Percentiles rank a stretch among this genome's conserved stretches.
phyloP scores from a whole-genome alignment of 2,888 invertebrate genomes.

The Chromoteleia sp. region DNA sequence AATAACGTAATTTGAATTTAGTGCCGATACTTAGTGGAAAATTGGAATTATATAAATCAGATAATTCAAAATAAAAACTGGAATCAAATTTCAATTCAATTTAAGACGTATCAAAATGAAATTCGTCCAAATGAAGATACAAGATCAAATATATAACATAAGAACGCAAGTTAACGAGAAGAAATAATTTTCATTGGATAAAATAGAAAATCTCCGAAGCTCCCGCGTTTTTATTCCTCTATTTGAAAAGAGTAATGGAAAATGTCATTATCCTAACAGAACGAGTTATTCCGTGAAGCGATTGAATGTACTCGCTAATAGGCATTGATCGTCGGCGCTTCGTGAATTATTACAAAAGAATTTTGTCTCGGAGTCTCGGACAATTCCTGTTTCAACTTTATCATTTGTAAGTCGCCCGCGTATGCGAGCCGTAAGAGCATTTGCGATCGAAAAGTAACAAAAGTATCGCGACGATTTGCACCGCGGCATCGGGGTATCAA shows the following conservation, averaged over 20 bases:
- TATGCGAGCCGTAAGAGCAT: neutral
- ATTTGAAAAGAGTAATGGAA: conserved; percentile 29
- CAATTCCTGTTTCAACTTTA: conserved; percentile 18
- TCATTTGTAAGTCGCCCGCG: conserved; percentile 1
- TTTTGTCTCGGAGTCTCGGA: conserved; percentile 5
- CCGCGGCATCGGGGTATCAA: too few species aligned
- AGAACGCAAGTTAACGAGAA: neutral
- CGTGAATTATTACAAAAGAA: conserved; percentile 43
- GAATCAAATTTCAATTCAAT: too few species aligned
- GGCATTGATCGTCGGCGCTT: conserved; percentile 31
- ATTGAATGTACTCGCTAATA: conserved; percentile 15
- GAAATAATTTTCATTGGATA: neutral
- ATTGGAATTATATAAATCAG: too few species aligned
- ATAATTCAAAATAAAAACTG: too few species aligned
- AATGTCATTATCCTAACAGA: conserved; percentile 36
- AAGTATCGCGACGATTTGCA: too few species aligned
- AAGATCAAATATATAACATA: neutral
- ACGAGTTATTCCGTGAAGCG: conserved; percentile 27
- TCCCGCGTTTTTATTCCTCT: neutral
- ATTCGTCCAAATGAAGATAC: too few species aligned
- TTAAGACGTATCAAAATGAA: too few species aligned
- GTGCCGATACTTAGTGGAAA: too few species aligned
- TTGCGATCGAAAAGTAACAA: too few species aligned
- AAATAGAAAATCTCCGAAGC: neutral
- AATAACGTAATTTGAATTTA: too few species aligned